Percentiles rank a stretch among this genome's conserved stretches.
phyloP scores from a whole-genome alignment of 1,140 invertebrate species.

The Aphis craccivora region DNA sequence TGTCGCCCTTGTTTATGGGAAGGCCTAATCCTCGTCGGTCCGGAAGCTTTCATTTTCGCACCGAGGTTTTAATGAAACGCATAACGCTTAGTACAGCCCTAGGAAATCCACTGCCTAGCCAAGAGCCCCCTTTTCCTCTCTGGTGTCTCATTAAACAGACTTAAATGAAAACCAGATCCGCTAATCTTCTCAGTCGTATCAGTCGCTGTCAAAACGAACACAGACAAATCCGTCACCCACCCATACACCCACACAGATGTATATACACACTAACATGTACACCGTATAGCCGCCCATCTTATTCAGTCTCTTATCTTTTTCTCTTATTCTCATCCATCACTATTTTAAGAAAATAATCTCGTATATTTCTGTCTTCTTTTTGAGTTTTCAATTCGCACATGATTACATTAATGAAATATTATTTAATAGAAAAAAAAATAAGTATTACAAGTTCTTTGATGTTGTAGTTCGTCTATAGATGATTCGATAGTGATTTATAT shows the following conservation, averaged over 20 bases:
- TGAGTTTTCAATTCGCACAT: slow-evolving; percentile 15
- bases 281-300: neutral
- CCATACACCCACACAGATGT: neutral
- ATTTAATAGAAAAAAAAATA: neutral
- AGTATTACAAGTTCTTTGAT: neutral
- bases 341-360: slow-evolving; percentile 26
- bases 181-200: slow-evolving; percentile 54
- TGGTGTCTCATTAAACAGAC: slow-evolving; percentile 50
- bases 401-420: neutral
- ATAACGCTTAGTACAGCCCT: neutral
- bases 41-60: slow-evolving; percentile 32
- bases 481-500: neutral
- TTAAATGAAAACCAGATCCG: slow-evolving; percentile 55
- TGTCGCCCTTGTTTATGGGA: slow-evolving; percentile 19
- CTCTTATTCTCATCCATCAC: slow-evolving; percentile 44
- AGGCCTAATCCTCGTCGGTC: slow-evolving; percentile 20
- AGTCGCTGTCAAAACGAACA: slow-evolving; percentile 52
- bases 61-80: slow-evolving; percentile 57
- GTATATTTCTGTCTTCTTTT: neutral
- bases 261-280: neutral
- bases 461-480: neutral
- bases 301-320: slow-evolving; percentile 9
- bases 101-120: slow-evolving; percentile 35
- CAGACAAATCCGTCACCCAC: slow-evolving; percentile 46
- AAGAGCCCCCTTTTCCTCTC: neutral